Evolutionary conservation across 2,797 vertebrate species (phyloP), one percentile per base, ranked within the genome.

Genomic region (Caiman crocodilus): DNA sequence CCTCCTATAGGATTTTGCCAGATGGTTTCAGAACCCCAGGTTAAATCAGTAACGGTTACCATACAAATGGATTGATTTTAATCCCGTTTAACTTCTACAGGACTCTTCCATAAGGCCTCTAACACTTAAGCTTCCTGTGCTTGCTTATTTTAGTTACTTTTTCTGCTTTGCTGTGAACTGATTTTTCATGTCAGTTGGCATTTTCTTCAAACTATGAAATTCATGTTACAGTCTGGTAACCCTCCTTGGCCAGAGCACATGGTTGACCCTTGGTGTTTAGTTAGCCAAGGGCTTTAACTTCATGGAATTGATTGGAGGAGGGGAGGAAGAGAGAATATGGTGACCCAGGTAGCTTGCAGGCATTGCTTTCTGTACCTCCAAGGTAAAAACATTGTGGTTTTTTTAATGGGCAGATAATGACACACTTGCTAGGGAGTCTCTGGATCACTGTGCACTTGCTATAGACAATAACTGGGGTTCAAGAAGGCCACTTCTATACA

Each of bases 161-260:
- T 25, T 35, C 18, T 92, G 42, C 58, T 82, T 60, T 64, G 58
- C 60, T 88, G 28, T 84, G 86, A 92, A 91, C 88, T 2, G 57
- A 13, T 15, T 17, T 50, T 90, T 90, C 65, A 81, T 35, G 74
- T 75, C 35, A 94, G 79, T 57, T 90, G 82, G 26, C 1, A 0
- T 91, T 96, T 97, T 93, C 93, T 93, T 94, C 88, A 94, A 90
- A 92, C 94, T 60, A 94, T 78, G 25, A 35, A 93, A 84, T 1
- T 20, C 1, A 1, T 80, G 84, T 80, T 14, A 6, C 55, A 4
- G 1, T 87, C 91, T 95, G 95, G 96, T 96, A 91, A 88, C 88
- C 61, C 93, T 84, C 88, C 94, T 94, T 82, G 30, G 25, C 79
- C 0, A 3, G 89, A 74, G 32, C 10, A 0, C 73, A 76, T 80